phyloP scores from a whole-genome alignment of 2,888 invertebrate genomes.

The Athalia cordata region DNA sequence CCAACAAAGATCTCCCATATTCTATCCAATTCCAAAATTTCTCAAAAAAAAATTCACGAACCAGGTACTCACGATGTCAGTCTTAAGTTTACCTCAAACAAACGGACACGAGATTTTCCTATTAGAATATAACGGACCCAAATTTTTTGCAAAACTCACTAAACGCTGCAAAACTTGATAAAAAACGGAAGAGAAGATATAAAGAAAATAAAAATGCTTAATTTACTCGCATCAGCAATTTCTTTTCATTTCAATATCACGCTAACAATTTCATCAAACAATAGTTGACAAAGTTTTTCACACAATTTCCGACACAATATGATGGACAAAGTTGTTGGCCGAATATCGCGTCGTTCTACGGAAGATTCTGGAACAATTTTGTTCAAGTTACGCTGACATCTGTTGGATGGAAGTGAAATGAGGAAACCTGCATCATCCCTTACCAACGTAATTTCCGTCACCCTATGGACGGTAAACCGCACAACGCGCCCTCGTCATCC shows the following conservation, averaged over 20 bases:
- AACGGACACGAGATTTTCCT: neutral
- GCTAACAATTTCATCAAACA: too few relatives aligned
- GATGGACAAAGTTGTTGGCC: neutral
- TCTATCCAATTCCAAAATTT: neutral
- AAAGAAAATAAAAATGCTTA: too few relatives aligned
- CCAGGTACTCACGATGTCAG: slow-evolving; percentile 8
- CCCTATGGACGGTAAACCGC: neutral
- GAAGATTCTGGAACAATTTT: slow-evolving; percentile 18
- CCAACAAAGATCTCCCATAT: too few relatives aligned
- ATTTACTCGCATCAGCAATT: too few relatives aligned
- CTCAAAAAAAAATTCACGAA: neutral
- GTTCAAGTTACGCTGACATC: slow-evolving; percentile 5
- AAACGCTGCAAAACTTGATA: too few relatives aligned
- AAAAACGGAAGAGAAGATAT: too few relatives aligned
- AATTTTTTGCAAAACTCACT: too few relatives aligned
- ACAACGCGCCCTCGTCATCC: slow-evolving; percentile 8
- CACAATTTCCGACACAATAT: too few relatives aligned
- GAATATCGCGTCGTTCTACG: slow-evolving; percentile 1
- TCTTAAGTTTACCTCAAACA: slow-evolving; percentile 3
- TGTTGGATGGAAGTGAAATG: neutral
- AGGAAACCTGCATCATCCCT: slow-evolving; percentile 50
- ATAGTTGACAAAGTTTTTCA: too few relatives aligned
- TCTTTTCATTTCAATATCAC: too few relatives aligned
- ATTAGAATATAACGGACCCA: too few relatives aligned
- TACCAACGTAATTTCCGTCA: neutral